phyloP scores from a whole-genome alignment of 2,113 vertebrate genomes.

The Bolborhynchus lineola region DNA sequence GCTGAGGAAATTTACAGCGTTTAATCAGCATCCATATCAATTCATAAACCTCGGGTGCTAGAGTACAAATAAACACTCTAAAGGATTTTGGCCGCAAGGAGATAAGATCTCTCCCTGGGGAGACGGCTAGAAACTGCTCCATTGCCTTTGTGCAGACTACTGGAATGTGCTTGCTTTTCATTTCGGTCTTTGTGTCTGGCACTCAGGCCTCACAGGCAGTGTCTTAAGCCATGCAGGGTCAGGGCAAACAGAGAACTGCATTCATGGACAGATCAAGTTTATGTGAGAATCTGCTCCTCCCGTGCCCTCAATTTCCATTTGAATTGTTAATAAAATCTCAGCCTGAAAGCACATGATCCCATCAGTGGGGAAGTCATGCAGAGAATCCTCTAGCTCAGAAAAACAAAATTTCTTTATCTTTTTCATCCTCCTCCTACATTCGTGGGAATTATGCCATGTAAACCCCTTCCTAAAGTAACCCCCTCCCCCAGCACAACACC shows the following conservation, averaged over 20 bases:
- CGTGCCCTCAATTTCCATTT: conserved; percentile 96
- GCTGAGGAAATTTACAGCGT: conserved; percentile 5
- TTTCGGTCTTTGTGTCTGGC: conserved; percentile 84
- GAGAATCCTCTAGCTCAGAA: conserved; percentile 79
- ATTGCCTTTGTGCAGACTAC: conserved; percentile 80
- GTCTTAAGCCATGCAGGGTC: conserved; percentile 89
- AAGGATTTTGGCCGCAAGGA: conserved; percentile 69
- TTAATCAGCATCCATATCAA: conserved; percentile 47
- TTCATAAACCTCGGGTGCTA: conserved; percentile 65
- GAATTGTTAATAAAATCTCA: conserved; percentile 94
- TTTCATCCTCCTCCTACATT: conserved; percentile 75
- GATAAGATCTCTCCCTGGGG: conserved; percentile 81
- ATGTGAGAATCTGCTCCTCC: conserved; percentile 95
- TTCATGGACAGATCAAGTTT: conserved; percentile 99
- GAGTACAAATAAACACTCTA: conserved; percentile 75
- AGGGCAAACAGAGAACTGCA: conserved; percentile 92
- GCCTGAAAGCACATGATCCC: conserved; percentile 86
- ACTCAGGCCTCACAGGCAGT: conserved; percentile 83
- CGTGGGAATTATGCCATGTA: conserved; percentile 78
- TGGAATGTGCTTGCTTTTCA: conserved; percentile 87
- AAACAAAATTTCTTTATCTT: conserved; percentile 83
- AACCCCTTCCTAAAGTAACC: conserved; percentile 47
- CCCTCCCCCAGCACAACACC: conserved; percentile 61
- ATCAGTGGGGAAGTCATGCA: conserved; percentile 85
- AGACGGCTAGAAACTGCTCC: conserved; percentile 73